Conservation (phyloP, 1,140 invertebrate genomes). For the Doryteuthis pealeii region DNA sequence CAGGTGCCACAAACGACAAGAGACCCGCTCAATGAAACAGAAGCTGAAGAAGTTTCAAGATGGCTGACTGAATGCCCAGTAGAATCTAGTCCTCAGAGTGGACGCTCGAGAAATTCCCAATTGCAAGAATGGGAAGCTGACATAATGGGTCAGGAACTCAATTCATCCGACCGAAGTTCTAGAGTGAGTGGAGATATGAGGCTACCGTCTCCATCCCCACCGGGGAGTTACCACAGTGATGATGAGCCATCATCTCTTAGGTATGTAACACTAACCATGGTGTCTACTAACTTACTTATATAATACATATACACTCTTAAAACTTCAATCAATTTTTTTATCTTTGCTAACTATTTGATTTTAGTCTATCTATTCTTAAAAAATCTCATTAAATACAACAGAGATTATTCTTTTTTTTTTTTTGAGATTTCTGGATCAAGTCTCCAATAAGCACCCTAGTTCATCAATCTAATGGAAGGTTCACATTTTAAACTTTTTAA, state of each 20-base stretch:
- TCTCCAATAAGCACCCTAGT: too few species aligned
- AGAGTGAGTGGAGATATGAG: conserved; percentile 34
- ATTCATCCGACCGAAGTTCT: not conserved
- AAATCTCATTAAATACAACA: too few species aligned
- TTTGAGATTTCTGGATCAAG: too few species aligned
- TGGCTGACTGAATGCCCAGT: not conserved
- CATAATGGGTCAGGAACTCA: not conserved
- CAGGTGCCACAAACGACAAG: not conserved
- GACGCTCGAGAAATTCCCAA: not conserved
- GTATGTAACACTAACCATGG: not conserved
- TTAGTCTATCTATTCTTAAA: too few species aligned
- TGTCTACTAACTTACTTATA: too few species aligned
- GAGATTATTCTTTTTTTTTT: too few species aligned
- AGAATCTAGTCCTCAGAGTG: not conserved
- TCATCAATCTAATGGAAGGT: too few species aligned
- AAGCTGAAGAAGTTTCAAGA: not conserved
- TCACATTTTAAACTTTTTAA: too few species aligned
- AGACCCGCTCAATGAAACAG: not conserved
- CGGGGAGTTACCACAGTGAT: conserved; percentile 43
- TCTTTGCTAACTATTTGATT: too few species aligned
- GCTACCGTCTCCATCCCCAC: conserved; percentile 42
- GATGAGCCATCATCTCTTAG: conserved; percentile 27
- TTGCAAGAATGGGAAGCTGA: not conserved
- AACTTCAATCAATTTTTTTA: too few species aligned
- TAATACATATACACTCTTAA: too few species aligned